Conservation (phyloP, 2,888 invertebrate species). For the Notocelia uddmanniana region DNA sequence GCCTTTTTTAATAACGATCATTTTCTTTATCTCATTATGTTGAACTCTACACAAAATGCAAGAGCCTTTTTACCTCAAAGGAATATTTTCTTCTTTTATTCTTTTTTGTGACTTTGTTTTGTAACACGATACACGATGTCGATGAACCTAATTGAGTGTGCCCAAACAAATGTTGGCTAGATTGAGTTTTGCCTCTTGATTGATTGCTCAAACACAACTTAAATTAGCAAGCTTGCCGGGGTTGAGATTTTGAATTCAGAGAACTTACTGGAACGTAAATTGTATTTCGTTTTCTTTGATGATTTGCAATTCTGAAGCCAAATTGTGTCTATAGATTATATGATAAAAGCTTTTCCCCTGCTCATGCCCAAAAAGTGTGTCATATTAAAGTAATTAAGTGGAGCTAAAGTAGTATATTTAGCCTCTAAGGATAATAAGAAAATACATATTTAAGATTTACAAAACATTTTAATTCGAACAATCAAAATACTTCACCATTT, state of each 20-base stretch:
- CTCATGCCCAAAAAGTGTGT: no score
- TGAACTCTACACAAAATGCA: neutral
- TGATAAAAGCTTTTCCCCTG: neutral
- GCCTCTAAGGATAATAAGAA: no score
- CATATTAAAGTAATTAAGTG: no score
- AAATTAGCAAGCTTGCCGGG: conserved; percentile 23
- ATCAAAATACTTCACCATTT: no score
- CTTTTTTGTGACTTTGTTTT: conserved; percentile 48
- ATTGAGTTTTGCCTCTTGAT: conserved; percentile 57
- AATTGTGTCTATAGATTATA: neutral
- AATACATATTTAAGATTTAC: no score
- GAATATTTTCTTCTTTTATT: conserved; percentile 2
- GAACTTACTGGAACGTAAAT: neutral
- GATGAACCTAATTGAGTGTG: conserved; percentile 47
- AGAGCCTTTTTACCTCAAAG: neutral
- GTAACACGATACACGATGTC: conserved; percentile 53
- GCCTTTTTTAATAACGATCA: neutral
- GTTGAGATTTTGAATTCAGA: conserved; percentile 8
- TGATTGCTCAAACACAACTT: conserved; percentile 52
- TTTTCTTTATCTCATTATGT: neutral
- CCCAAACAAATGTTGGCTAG: conserved; percentile 53
- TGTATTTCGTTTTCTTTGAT: conserved; percentile 1
- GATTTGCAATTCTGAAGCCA: neutral
- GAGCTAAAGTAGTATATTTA: no score
- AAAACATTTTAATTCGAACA: no score